phyloP scores from a whole-genome alignment of 2,113 vertebrate species.

The Urocitellus parryii region DNA sequence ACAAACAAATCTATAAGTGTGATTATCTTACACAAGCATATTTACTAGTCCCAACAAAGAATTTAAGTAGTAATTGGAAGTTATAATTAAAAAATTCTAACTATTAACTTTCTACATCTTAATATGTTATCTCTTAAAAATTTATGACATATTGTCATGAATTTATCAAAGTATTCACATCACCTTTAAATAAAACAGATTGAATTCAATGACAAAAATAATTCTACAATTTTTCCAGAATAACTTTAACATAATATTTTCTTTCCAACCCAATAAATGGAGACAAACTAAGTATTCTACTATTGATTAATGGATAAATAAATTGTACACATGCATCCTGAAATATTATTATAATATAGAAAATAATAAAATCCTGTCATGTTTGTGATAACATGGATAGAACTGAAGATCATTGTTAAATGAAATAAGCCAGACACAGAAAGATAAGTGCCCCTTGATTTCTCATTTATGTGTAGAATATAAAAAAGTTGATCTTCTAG shows the following conservation, averaged over 20 bases:
- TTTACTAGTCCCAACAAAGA: neutral
- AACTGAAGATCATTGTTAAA: neutral
- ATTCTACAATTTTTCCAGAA: neutral
- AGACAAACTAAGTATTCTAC: neutral
- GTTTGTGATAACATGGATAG: neutral
- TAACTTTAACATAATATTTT: neutral
- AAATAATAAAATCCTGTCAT: neutral
- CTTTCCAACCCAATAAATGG: neutral
- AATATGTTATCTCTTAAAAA: neutral
- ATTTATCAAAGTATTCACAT: neutral
- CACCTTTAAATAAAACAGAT: neutral
- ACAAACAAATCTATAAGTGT: neutral
- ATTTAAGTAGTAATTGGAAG: neutral
- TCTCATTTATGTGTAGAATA: neutral
- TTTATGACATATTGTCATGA: neutral
- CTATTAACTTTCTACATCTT: neutral
- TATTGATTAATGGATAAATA: neutral
- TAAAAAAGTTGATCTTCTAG: too few relatives aligned
- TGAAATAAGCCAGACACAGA: neutral
- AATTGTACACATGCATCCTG: rapidly evolving
- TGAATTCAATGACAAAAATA: neutral
- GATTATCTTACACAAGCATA: neutral
- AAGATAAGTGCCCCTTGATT: neutral
- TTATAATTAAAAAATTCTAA: neutral
- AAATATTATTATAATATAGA: neutral